Evolutionary conservation across 1,140 invertebrate genomes (phyloP).

Genomic region (Drosophila quadrilineata): DNA sequence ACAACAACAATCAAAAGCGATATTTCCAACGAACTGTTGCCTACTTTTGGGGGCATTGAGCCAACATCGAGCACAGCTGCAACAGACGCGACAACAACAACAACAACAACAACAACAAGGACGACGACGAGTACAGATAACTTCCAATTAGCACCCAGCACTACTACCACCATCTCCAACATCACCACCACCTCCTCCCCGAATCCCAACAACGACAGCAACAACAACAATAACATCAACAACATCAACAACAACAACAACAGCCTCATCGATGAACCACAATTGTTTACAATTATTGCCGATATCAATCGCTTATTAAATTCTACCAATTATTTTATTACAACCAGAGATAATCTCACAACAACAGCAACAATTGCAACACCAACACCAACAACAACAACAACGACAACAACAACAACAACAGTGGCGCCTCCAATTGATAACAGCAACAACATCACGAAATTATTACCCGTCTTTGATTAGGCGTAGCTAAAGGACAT

Average conservation of each 20-base stretch:
- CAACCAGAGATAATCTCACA: constrained; percentile 78
- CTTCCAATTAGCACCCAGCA: constrained; percentile 36
- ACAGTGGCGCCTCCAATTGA: constrained; percentile 34
- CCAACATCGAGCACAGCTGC: constrained; percentile 21
- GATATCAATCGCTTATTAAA: constrained; percentile 81
- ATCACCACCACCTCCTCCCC: constrained; percentile 26
- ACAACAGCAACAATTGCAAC: constrained; percentile 51
- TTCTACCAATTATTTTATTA: constrained; percentile 81
- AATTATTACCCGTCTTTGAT: constrained; percentile 66
- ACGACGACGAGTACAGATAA: constrained; percentile 25
- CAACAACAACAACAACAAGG: constrained; percentile 12
- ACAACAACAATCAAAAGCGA: constrained; percentile 1
- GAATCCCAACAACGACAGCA: constrained; percentile 26
- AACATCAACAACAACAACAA: constrained; percentile 42
- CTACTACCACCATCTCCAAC: constrained; percentile 27
- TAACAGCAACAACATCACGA: constrained; percentile 62
- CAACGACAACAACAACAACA: constrained; percentile 51
- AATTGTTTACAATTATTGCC: constrained; percentile 70
- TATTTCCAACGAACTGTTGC: constrained; percentile 26
- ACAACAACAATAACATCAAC: constrained; percentile 12
- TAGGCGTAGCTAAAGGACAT: no score
- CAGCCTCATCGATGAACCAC: constrained; percentile 68
- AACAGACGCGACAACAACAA: not conserved
- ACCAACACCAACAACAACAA: constrained; percentile 39
- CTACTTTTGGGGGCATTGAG: constrained; percentile 42